Percentiles rank a stretch among this genome's conserved stretches.
Evolutionary conservation across 2,888 invertebrate genomes (phyloP).

Genomic region (Eumerus sabulonum): DNA sequence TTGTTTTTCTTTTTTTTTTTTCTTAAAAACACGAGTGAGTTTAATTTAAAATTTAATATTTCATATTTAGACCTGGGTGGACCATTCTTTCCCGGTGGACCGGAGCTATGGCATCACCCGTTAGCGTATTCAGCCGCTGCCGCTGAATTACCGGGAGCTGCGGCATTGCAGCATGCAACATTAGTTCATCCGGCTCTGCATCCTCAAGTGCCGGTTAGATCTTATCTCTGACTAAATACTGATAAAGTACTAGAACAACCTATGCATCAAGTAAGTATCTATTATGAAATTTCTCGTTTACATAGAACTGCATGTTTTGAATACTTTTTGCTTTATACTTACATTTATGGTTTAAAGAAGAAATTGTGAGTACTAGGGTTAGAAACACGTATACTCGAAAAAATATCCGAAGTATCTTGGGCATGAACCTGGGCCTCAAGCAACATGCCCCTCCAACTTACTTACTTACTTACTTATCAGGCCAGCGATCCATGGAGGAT

Average conservation of each 20-base stretch:
- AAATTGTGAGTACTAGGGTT: too few species aligned
- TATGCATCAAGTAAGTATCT: conserved; percentile 78
- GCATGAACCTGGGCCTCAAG: too few species aligned
- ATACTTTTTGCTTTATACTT: conserved; percentile 28
- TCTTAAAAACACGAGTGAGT: conserved; percentile 32
- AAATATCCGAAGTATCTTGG: too few species aligned
- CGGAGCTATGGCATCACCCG: conserved; percentile 96
- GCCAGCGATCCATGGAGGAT: too few species aligned
- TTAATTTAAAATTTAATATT: conserved; percentile 1
- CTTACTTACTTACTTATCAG: too few species aligned
- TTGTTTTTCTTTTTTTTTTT: background rate
- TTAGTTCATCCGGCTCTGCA: conserved; percentile 98
- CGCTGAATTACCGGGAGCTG: conserved; percentile 90
- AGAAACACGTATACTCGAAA: too few species aligned
- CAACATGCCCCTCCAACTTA: too few species aligned
- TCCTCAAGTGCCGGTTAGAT: conserved; percentile 98
- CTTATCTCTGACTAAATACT: conserved; percentile 97
- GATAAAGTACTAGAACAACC: conserved; percentile 79
- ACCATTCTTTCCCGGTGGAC: conserved; percentile 96
- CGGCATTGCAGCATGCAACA: conserved; percentile 91
- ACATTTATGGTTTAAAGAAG: conserved; percentile 9
- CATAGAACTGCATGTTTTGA: conserved; percentile 55
- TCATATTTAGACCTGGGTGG: conserved; percentile 90
- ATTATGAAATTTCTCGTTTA: conserved; percentile 16
- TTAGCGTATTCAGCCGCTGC: conserved; percentile 88